Percentiles rank a stretch among this genome's conserved stretches.
These are phyloP conservation scores for Balearica regulorum DNA, from an alignment of 2,797 vertebrate species.

Conservation along the genomic window DNA sequence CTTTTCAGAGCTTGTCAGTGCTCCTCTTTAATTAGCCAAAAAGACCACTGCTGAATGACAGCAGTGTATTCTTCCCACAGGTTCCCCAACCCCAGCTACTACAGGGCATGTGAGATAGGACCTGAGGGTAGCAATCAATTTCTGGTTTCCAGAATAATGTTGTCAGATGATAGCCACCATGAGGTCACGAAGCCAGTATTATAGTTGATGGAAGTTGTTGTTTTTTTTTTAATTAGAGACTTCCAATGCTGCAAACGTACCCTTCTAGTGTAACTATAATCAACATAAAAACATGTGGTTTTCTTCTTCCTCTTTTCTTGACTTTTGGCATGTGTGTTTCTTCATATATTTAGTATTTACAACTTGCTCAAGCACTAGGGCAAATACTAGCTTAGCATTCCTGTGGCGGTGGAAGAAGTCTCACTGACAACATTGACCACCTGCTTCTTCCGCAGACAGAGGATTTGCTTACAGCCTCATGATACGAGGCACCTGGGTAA, in stretches of 20 bases:
- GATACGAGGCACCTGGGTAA: neutral
- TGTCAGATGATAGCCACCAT: neutral
- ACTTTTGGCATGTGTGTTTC: neutral
- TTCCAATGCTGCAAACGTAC: neutral
- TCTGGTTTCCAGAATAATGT: neutral
- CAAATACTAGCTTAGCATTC: neutral
- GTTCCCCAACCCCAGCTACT: neutral
- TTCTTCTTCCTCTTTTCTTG: neutral
- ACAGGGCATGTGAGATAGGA: neutral
- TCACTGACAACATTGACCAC: neutral
- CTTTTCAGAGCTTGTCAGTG: constrained; percentile 21
- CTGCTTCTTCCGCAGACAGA: neutral
- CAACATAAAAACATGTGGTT: neutral
- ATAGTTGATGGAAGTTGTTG: neutral
- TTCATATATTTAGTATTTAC: neutral
- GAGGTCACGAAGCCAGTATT: neutral
- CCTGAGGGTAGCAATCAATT: neutral
- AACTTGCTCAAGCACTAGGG: neutral
- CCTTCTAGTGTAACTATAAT: neutral
- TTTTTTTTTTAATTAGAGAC: neutral
- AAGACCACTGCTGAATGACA: constrained; percentile 6
- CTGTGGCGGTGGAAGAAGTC: neutral
- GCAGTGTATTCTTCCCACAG: neutral
- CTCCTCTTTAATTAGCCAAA: constrained; percentile 26
- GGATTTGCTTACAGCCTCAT: neutral